phyloP scores from a whole-genome alignment of 2,797 vertebrate species.

The Cyclura pinguis region DNA sequence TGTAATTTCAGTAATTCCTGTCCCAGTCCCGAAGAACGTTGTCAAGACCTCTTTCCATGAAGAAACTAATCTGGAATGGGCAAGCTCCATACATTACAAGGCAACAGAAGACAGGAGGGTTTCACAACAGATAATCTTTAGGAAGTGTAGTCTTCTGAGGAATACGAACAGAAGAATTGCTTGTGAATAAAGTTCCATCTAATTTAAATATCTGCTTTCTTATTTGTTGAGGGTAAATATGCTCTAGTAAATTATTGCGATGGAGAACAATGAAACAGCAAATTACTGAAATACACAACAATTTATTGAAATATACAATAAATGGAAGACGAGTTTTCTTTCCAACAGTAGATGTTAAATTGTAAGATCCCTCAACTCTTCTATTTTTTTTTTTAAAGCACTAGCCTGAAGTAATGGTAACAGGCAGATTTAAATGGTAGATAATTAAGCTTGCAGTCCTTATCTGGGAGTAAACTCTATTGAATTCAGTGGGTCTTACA shows the following conservation, averaged over 20 bases:
- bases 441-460: neutral
- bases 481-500: neutral
- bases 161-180: neutral
- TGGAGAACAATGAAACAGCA: neutral
- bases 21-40: conserved; percentile 67
- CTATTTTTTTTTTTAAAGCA: no score
- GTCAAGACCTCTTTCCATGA: conserved; percentile 67
- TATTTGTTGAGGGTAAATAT: neutral
- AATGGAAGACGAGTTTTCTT: neutral
- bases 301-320: neutral
- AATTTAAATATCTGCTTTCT: neutral
- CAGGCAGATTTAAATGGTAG: neutral
- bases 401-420: neutral
- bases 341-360: neutral
- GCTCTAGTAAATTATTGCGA: neutral
- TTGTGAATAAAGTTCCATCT: conserved; percentile 11
- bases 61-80: conserved; percentile 34
- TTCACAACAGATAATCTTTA: conserved; percentile 46
- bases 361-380: neutral
- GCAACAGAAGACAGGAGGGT: conserved; percentile 57
- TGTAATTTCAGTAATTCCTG: conserved; percentile 58
- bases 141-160: neutral
- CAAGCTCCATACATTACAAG: conserved; percentile 43
- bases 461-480: neutral
- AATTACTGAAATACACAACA: neutral